Conservation (phyloP, 2,113 vertebrate genomes). For the Turdus rufiventris region DNA sequence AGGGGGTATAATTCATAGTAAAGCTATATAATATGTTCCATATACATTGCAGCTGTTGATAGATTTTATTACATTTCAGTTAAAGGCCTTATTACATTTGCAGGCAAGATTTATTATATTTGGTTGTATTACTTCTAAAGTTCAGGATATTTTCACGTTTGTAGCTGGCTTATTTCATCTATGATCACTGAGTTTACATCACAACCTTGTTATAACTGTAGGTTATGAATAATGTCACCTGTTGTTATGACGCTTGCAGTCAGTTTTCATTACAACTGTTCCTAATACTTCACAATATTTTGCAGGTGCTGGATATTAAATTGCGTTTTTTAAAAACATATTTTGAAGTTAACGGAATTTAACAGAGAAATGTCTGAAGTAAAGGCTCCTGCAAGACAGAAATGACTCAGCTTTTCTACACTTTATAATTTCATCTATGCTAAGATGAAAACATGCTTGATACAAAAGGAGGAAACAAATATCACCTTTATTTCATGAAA, state of each 20-base stretch:
- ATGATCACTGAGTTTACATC: slow-evolving; percentile 65
- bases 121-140: slow-evolving; percentile 71
- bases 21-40: slow-evolving; percentile 76
- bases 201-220: slow-evolving; percentile 60
- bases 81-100: slow-evolving; percentile 73
- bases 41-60: slow-evolving; percentile 78
- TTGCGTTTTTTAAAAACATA: slow-evolving; percentile 50
- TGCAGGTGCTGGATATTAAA: slow-evolving; percentile 70
- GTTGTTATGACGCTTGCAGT: slow-evolving; percentile 70
- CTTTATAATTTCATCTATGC: not conserved
- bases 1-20: slow-evolving; percentile 72
- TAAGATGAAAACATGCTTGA: not conserved
- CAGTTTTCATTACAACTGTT: slow-evolving; percentile 70
- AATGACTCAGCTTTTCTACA: not conserved
- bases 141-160: slow-evolving; percentile 75
- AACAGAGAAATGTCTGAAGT: slow-evolving; percentile 26
- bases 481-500: not conserved
- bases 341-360: slow-evolving; percentile 52
- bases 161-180: slow-evolving; percentile 72
- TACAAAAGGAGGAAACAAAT: not conserved
- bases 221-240: slow-evolving; percentile 75
- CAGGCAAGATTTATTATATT: slow-evolving; percentile 75
- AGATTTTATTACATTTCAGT: slow-evolving; percentile 79
- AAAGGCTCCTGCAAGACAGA: slow-evolving; percentile 6
- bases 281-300: slow-evolving; percentile 67